phyloP scores from a whole-genome alignment of 2,797 vertebrate genomes.

The Bradypus variegatus region DNA sequence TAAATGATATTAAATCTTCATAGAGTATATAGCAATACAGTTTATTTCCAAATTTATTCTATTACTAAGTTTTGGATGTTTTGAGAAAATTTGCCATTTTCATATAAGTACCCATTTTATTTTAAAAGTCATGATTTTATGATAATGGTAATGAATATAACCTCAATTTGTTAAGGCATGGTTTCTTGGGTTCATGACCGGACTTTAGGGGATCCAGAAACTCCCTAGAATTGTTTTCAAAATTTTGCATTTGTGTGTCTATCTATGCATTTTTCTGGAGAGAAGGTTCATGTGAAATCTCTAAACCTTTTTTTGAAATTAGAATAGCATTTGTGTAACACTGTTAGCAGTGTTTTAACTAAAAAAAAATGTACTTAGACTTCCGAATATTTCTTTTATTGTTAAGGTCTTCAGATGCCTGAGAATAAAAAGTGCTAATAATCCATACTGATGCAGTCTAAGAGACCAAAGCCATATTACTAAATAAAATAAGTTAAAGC shows the following conservation, averaged over 20 bases:
- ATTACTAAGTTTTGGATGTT: slow-evolving; percentile 14
- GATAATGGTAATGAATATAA: background rate
- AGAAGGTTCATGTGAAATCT: background rate
- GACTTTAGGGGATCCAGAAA: background rate
- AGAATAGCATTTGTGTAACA: slow-evolving; percentile 13
- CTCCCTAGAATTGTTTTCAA: background rate
- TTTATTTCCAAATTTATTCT: slow-evolving; percentile 29
- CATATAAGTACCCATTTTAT: slow-evolving; percentile 35
- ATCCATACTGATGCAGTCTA: background rate
- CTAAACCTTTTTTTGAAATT: background rate
- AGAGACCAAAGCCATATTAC: background rate
- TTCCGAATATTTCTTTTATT: background rate
- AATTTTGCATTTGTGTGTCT: background rate
- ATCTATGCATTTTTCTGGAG: slow-evolving; percentile 17
- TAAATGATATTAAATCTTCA: background rate
- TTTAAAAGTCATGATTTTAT: slow-evolving; percentile 16
- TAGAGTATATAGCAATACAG: background rate
- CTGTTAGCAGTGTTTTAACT: background rate
- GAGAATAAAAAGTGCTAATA: background rate
- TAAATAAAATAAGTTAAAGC: background rate
- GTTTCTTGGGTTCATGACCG: background rate
- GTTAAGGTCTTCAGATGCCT: background rate
- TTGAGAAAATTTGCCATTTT: background rate
- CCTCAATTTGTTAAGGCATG: background rate
- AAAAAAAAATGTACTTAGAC: background rate